These are phyloP conservation scores for Spatulosminthurus flaviceps DNA, from an alignment of 2,888 invertebrate genomes.

Conservation along the genomic window DNA sequence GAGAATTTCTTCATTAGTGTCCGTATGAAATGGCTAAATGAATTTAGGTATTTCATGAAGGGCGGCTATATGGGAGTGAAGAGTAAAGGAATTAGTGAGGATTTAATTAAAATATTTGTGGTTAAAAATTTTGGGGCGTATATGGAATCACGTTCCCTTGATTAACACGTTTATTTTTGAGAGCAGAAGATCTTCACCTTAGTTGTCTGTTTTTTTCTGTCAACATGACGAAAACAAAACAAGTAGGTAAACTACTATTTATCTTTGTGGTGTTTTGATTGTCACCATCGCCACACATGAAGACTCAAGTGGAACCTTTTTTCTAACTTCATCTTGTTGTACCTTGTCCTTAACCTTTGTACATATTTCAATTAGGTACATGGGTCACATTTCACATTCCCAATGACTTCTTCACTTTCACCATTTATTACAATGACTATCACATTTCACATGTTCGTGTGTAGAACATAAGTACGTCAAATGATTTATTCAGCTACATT, in stretches of 20 bases:
- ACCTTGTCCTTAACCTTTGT: slow-evolving; percentile 7
- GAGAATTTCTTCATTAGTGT: too few relatives aligned
- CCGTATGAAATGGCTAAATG: too few relatives aligned
- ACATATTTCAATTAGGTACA: too few relatives aligned
- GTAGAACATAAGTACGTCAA: too few relatives aligned
- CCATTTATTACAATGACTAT: too few relatives aligned
- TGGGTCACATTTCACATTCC: too few relatives aligned
- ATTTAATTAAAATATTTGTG: not conserved
- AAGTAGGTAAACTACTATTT: slow-evolving; percentile 13
- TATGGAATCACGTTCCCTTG: not conserved
- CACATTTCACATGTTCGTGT: too few relatives aligned
- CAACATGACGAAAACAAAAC: not conserved
- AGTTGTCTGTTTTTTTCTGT: not conserved
- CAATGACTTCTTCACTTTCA: too few relatives aligned
- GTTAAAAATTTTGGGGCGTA: not conserved
- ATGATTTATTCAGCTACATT: too few relatives aligned
- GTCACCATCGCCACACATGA: slow-evolving; percentile 36
- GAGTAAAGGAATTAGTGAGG: not conserved
- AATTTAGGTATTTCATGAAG: too few relatives aligned
- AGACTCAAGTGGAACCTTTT: slow-evolving; percentile 27
- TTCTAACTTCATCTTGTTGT: not conserved
- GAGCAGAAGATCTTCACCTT: slow-evolving; percentile 26
- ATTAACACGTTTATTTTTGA: slow-evolving; percentile 30
- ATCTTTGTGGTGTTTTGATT: not conserved
- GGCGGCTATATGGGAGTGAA: too few relatives aligned